Conservation (phyloP, 1,140 invertebrate species). For the Cydia pomonella region DNA sequence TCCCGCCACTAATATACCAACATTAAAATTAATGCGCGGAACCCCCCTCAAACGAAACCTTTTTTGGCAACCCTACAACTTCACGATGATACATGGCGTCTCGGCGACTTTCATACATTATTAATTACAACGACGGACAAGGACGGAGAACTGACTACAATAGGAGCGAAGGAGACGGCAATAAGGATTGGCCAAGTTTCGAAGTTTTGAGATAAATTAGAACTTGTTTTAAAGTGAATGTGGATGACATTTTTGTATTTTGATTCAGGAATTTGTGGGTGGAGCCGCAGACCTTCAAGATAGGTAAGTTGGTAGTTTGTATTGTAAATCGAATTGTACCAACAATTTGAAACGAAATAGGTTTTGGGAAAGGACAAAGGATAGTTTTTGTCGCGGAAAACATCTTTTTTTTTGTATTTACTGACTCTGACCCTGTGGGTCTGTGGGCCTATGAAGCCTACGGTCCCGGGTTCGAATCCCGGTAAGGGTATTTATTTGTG, state of each 20-base stretch:
- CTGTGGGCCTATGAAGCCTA: too few relatives aligned
- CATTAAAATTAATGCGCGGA: slow-evolving; percentile 4
- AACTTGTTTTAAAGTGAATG: slow-evolving; percentile 13
- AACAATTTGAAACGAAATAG: neutral
- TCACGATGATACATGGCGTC: slow-evolving; percentile 56
- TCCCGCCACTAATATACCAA: neutral
- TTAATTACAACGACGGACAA: slow-evolving; percentile 53
- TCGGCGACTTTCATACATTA: slow-evolving; percentile 59
- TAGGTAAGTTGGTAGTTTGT: neutral
- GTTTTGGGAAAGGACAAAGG: too few relatives aligned
- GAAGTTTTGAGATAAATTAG: slow-evolving; percentile 43
- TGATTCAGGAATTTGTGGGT: slow-evolving; percentile 24
- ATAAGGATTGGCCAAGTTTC: slow-evolving; percentile 46
- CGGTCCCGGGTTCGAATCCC: too few relatives aligned
- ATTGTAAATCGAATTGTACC: neutral
- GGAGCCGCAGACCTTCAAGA: neutral
- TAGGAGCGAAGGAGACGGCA: slow-evolving; percentile 35
- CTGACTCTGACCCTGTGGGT: too few relatives aligned
- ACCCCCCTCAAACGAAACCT: slow-evolving; percentile 36
- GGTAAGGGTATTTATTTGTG: too few relatives aligned
- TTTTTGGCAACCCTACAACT: slow-evolving; percentile 51
- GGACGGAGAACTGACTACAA: slow-evolving; percentile 36
- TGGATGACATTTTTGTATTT: slow-evolving; percentile 21
- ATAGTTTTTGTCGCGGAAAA: too few relatives aligned
- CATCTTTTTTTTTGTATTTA: too few relatives aligned